phyloP scores from a whole-genome alignment of 2,888 invertebrate genomes.

The Drosophila longiperda region DNA sequence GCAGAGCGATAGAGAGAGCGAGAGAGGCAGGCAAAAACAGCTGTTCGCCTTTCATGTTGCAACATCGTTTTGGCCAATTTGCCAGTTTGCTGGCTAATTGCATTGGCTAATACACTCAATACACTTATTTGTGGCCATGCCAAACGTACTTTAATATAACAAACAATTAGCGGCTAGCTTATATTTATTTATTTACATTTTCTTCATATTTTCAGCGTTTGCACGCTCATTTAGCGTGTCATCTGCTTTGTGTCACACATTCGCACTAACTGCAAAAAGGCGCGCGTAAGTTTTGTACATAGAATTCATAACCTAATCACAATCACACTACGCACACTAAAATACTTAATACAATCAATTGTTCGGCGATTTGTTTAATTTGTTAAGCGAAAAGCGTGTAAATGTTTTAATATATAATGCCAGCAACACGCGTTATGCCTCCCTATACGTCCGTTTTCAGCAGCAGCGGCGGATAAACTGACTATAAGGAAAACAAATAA shows the following conservation, averaged over 20 bases:
- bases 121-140: constrained; percentile 36
- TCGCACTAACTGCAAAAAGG: constrained; percentile 35
- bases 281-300: constrained; percentile 3
- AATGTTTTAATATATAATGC: constrained; percentile 28
- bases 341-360: constrained; percentile 19
- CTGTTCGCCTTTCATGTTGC: constrained; percentile 52
- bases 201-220: constrained; percentile 36
- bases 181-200: constrained; percentile 74
- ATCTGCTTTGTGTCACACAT: constrained; percentile 59
- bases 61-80: constrained; percentile 28
- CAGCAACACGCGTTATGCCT: not conserved
- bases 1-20: constrained; percentile 23
- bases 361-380: constrained; percentile 21
- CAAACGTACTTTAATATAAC: not conserved
- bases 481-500: constrained; percentile 54
- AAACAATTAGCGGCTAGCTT: constrained; percentile 21
- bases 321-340: not conserved
- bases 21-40: constrained; percentile 58
- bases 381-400: constrained; percentile 23
- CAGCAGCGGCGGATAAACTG: constrained; percentile 61
- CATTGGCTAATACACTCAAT: constrained; percentile 2
- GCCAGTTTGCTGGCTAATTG: constrained; percentile 14
- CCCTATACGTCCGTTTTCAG: constrained; percentile 36
- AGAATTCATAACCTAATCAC: constrained; percentile 1
- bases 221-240: constrained; percentile 63